phyloP scores from a whole-genome alignment of 2,797 vertebrate genomes.

The Odontamblyopus rebecca region DNA sequence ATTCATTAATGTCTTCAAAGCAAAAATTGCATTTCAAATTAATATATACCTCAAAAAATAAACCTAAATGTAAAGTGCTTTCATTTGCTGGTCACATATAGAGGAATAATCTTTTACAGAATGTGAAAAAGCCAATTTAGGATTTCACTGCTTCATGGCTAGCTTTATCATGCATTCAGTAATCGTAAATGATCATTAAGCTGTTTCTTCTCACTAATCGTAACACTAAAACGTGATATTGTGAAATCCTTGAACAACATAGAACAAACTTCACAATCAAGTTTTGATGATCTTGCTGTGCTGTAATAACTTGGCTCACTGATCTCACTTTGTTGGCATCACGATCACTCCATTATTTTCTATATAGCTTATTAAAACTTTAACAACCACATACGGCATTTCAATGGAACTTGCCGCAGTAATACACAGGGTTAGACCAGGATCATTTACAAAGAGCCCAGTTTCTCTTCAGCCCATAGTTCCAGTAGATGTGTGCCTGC shows the following conservation, averaged over 20 bases:
- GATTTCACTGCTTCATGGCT: too few relatives aligned
- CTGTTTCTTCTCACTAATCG: background rate
- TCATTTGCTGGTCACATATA: too few relatives aligned
- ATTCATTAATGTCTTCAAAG: too few relatives aligned
- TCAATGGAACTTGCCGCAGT: background rate
- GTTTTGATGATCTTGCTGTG: background rate
- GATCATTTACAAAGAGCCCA: background rate
- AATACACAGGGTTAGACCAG: background rate
- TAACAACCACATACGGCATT: background rate
- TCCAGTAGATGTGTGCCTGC: slow-evolving; percentile 43
- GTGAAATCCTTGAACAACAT: background rate
- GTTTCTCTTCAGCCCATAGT: slow-evolving; percentile 9
- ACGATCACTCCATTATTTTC: background rate
- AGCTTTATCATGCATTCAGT: too few relatives aligned
- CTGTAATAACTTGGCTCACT: slow-evolving; percentile 6
- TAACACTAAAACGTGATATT: background rate
- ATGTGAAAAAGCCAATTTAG: too few relatives aligned
- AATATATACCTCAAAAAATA: too few relatives aligned
- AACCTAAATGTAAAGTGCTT: too few relatives aligned
- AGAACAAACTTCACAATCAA: background rate
- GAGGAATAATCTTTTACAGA: too few relatives aligned
- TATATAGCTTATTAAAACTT: slow-evolving; percentile 9
- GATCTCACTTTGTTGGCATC: background rate
- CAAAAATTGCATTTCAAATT: too few relatives aligned
- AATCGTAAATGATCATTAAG: too few relatives aligned